Conservation (phyloP, 2,113 vertebrate species). For the Tretioscincus oriximinensis region DNA sequence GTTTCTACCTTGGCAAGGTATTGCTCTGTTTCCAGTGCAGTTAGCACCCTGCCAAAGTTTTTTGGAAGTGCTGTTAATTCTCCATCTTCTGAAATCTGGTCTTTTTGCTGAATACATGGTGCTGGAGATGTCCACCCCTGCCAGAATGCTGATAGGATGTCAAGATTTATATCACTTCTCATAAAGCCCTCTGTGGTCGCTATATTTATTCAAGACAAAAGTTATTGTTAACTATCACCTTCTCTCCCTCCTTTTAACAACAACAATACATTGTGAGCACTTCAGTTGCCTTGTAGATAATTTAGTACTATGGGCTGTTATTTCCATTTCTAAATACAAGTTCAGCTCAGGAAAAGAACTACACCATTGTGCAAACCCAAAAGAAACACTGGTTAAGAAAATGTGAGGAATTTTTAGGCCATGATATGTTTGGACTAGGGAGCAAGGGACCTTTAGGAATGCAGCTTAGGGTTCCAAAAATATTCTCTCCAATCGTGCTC, state of each 20-base stretch:
- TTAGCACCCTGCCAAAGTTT: too few relatives aligned
- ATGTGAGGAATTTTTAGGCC: conserved; percentile 72
- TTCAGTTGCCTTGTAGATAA: conserved; percentile 53
- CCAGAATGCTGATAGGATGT: too few relatives aligned
- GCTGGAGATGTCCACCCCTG: too few relatives aligned
- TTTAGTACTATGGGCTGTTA: conserved; percentile 37
- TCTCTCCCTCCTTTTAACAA: conserved; percentile 26
- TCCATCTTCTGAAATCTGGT: too few relatives aligned
- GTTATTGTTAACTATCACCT: conserved; percentile 42
- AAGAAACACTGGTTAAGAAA: conserved; percentile 68
- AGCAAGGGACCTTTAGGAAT: conserved; percentile 71
- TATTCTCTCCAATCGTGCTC: conserved; percentile 66
- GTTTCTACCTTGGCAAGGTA: too few relatives aligned
- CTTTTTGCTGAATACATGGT: too few relatives aligned
- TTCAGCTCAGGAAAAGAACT: conserved; percentile 61
- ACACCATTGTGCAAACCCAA: conserved; percentile 63
- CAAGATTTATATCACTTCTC: too few relatives aligned
- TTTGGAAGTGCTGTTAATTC: too few relatives aligned
- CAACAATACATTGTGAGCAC: conserved; percentile 30
- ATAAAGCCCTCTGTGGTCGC: not conserved
- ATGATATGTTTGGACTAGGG: conserved; percentile 76
- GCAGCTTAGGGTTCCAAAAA: conserved; percentile 67
- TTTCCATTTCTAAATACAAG: conserved; percentile 49
- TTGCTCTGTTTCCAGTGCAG: too few relatives aligned
- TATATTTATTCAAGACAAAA: conserved; percentile 38